Evolutionary conservation across 2,113 vertebrate genomes (phyloP).

Genomic region (Chaetorhynchus papuensis): DNA sequence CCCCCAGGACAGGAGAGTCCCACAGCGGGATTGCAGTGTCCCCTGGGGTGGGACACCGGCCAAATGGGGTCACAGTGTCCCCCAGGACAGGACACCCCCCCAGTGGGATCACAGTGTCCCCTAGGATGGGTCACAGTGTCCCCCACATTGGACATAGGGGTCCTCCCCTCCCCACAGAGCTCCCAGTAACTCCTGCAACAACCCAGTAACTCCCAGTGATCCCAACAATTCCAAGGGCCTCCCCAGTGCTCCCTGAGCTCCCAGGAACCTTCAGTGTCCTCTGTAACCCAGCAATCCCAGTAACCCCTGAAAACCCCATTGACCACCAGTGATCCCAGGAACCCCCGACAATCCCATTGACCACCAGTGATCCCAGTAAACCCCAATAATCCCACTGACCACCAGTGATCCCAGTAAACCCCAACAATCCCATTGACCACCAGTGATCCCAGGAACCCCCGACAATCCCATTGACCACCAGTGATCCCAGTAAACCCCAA

Average conservation of each 20-base stretch:
- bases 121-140: background rate
- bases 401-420: too few relatives aligned
- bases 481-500: too few relatives aligned
- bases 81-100: background rate
- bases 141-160: background rate
- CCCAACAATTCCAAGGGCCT: accelerated
- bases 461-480: too few relatives aligned
- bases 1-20: background rate
- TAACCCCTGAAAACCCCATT: too few relatives aligned
- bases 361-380: too few relatives aligned
- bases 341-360: too few relatives aligned
- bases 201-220: background rate
- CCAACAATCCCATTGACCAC: too few relatives aligned
- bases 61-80: background rate
- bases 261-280: background rate
- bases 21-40: background rate
- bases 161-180: background rate
- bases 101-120: too few relatives aligned
- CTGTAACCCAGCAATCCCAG: background rate
- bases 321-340: too few relatives aligned
- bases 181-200: too few relatives aligned
- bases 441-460: too few relatives aligned
- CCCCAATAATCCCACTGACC: too few relatives aligned
- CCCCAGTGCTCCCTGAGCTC: background rate
- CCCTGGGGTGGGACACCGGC: background rate